These are phyloP conservation scores for Diplogasteroides magnus DNA, from an alignment of 1,140 invertebrate genomes.

Conservation along the genomic window DNA sequence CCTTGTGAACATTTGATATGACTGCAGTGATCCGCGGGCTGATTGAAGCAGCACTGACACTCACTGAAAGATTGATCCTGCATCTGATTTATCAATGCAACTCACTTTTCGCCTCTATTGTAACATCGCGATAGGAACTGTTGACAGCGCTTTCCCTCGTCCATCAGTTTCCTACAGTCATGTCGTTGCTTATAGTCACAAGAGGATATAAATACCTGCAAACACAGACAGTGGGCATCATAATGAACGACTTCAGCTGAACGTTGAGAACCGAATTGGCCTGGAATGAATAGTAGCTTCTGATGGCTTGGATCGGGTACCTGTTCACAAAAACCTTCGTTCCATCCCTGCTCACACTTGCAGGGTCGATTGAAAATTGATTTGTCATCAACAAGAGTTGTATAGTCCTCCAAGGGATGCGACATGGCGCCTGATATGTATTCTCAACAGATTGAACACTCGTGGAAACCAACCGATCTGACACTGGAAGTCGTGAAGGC, in stretches of 20 bases:
- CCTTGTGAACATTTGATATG: not conserved
- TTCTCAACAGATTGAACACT: too few species aligned
- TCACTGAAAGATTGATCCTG: not conserved
- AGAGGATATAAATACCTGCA: not conserved
- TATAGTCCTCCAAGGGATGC: too few species aligned
- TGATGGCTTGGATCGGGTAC: not conserved
- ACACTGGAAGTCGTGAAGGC: too few species aligned
- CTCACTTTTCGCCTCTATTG: not conserved
- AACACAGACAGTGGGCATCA: not conserved
- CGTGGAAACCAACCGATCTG: too few species aligned
- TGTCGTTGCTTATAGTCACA: not conserved
- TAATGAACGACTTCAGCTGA: too few species aligned
- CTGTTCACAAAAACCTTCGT: not conserved
- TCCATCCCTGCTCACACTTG: not conserved
- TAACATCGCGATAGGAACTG: not conserved
- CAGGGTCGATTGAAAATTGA: too few species aligned
- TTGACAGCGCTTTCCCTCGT: not conserved
- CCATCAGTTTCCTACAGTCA: not conserved
- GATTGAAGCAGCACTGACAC: not conserved
- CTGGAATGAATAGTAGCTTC: not conserved
- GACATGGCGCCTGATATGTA: too few species aligned
- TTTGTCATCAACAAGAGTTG: too few species aligned
- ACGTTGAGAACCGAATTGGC: too few species aligned
- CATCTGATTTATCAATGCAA: not conserved
- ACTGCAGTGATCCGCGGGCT: not conserved